These are phyloP conservation scores for Gadopsis marmoratus DNA, from an alignment of 2,797 vertebrate genomes.

Conservation along the genomic window DNA sequence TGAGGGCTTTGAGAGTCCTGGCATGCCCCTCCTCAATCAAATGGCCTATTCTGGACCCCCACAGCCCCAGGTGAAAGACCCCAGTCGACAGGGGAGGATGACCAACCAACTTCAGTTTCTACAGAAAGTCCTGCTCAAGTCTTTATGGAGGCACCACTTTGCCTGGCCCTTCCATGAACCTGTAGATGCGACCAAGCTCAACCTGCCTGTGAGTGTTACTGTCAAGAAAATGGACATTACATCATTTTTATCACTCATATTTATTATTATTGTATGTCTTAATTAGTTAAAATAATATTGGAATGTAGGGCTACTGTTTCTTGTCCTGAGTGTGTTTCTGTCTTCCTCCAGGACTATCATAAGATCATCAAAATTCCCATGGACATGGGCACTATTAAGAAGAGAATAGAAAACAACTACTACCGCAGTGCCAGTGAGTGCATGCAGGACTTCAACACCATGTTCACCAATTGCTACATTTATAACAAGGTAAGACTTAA, in stretches of 20 bases:
- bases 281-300: neutral
- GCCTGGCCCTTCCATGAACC: constrained; percentile 97
- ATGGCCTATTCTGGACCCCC: constrained; percentile 79
- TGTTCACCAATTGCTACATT: constrained; percentile 98
- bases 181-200: constrained; percentile 91
- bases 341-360: constrained; percentile 90
- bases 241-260: no score
- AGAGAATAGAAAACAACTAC: constrained; percentile 91
- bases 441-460: constrained; percentile 98
- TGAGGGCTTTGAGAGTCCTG: constrained; percentile 95
- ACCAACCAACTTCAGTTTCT: constrained; percentile 96
- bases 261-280: neutral
- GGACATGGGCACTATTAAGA: constrained; percentile 97
- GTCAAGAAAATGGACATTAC: neutral
- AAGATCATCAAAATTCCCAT: constrained; percentile 97
- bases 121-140: constrained; percentile 93
- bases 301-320: neutral
- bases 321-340: neutral
- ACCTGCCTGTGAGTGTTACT: constrained; percentile 87
- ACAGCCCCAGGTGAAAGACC: constrained; percentile 87
- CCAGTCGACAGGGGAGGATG: constrained; percentile 88
- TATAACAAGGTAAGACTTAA: constrained; percentile 91
- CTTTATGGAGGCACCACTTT: constrained; percentile 95
- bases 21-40: constrained; percentile 84
- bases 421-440: constrained; percentile 94